phyloP scores from a whole-genome alignment of 30 jellyfish, hydroid and myxozoan genomes.

The Pelagia noctiluca region DNA sequence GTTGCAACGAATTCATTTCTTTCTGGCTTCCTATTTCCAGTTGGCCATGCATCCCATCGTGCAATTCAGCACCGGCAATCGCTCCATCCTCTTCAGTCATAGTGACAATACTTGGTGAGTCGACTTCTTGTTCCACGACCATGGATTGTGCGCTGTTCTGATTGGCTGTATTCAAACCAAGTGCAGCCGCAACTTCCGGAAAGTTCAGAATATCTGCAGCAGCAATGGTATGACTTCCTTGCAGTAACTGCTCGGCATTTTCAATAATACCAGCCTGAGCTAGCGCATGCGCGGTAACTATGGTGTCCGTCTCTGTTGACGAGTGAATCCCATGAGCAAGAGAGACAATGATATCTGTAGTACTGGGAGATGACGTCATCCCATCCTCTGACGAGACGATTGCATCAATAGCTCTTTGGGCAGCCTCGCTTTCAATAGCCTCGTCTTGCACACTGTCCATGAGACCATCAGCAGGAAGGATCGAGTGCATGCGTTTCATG shows the following conservation, averaged over 20 bases:
- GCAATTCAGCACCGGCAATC: too few relatives aligned
- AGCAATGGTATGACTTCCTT: constrained; percentile 87
- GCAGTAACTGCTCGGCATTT: constrained; percentile 72
- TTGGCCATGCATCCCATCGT: too few relatives aligned
- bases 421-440: constrained; percentile 75
- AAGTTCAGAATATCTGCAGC: constrained; percentile 97
- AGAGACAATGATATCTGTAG: constrained; percentile 77
- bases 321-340: constrained; percentile 74
- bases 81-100: too few relatives aligned
- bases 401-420: constrained; percentile 65
- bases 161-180: constrained; percentile 90
- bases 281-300: constrained; percentile 89
- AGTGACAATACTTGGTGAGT: too few relatives aligned
- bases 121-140: too few relatives aligned
- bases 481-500: constrained; percentile 92
- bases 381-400: constrained; percentile 68
- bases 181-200: constrained; percentile 99
- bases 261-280: constrained; percentile 95
- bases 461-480: constrained; percentile 61
- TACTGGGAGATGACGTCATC: constrained; percentile 15
- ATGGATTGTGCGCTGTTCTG: too few relatives aligned
- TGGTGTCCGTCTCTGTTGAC: constrained; percentile 63
- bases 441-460: constrained; percentile 81
- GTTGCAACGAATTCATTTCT: too few relatives aligned
- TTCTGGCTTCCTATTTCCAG: too few relatives aligned